Base-by-base conservation (phyloP, 2,888 invertebrate genomes). In the Caenorhabditis japonica region DNA sequence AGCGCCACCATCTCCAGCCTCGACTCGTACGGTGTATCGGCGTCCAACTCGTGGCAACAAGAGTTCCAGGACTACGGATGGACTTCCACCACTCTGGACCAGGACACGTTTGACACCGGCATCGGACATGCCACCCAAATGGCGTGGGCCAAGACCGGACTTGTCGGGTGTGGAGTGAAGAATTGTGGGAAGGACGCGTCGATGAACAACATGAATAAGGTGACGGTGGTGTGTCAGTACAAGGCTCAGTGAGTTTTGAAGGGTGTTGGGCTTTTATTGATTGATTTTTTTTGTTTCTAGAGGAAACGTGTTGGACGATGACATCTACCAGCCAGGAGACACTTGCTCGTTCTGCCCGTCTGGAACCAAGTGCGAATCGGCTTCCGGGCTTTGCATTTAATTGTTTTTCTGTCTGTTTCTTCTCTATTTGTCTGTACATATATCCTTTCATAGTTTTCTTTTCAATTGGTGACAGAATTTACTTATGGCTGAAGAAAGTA, bases 91-190 rank as follows among this genome's bases (percentile, higher is more conserved):
- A 59, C 44, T 23, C 47, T 72, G 17, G 71, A 71, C 23, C 36
- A 56, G 44, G 43, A 56, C 33, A 36, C 62, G 1, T 68, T 68
- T 49, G 43, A 72, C 25, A 30, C 55, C 10, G 75, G 75, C 21
- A 71, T 75, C 13, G 76, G 71, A 52, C 71, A 76, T 38, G 76
- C 76, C 41, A 71, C 72, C 4, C 76, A 76, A 53, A 66, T 71
- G 70, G 75, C 59, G 7, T 75, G n/a, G n/a, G n/a, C n/a, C n/a
- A n/a, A n/a, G n/a, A n/a, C n/a, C n/a, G n/a, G n/a, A n/a, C n/a
- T n/a, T 69, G 74, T 76, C 13, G 75, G 75, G 19, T 76, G 75
- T 61, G 75, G 75, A 38, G 43, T 64, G 13, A 60, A 60, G 3
- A 51, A 36, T 8, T 73, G 73, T 33, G 46, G 55, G 10, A 56